Conservation (phyloP, 2,888 invertebrate genomes). For the Arctia plantaginis region DNA sequence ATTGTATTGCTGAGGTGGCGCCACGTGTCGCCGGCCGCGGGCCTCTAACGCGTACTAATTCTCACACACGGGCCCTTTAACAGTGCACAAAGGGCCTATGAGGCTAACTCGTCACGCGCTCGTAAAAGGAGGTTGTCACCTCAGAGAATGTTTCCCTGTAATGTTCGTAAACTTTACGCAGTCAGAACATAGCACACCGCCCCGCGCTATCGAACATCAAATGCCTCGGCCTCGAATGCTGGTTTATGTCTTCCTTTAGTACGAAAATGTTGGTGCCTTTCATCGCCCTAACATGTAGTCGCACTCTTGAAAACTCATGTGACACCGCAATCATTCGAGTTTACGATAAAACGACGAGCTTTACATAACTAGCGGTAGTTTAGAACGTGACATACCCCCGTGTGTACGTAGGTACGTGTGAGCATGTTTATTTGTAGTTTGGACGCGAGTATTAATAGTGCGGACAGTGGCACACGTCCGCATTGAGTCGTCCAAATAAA, state of each 20-base stretch:
- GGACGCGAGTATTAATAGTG: conserved; percentile 4
- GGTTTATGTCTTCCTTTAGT: conserved; percentile 4
- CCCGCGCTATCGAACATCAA: background rate
- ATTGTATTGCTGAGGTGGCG: background rate
- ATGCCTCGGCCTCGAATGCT: background rate
- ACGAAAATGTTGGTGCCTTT: background rate
- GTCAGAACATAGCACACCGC: background rate
- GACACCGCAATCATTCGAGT: background rate
- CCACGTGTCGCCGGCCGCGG: background rate
- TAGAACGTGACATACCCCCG: background rate
- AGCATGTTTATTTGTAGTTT: conserved; percentile 7
- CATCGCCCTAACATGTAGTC: background rate
- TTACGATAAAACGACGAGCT: background rate
- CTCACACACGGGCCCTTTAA: background rate
- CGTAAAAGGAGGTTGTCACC: conserved; percentile 9
- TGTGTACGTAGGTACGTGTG: background rate
- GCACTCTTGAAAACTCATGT: background rate
- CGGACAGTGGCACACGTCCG: background rate
- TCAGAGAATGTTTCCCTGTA: conserved; percentile 2
- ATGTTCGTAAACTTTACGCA: background rate
- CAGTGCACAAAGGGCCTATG: conserved; percentile 2
- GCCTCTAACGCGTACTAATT: conserved; percentile 1
- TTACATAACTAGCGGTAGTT: background rate
- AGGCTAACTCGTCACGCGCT: conserved; percentile 1
- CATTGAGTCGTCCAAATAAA: conserved; percentile 5